phyloP scores from a whole-genome alignment of 2,113 vertebrate genomes.

The Candoia aspera region DNA sequence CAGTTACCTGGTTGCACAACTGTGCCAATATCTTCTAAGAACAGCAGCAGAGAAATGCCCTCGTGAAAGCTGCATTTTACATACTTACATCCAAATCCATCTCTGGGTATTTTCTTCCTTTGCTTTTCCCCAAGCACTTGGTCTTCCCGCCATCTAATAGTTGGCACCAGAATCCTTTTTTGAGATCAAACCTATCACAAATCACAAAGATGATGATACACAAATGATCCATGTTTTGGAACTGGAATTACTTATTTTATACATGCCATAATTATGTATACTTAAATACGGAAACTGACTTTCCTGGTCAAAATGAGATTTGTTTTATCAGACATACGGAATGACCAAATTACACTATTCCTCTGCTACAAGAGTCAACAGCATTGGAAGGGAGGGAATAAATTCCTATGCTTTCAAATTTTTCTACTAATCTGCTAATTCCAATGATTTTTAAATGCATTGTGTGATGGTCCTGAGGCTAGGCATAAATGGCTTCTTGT shows the following conservation, averaged over 20 bases:
- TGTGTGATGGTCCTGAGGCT: not conserved
- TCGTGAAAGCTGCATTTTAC: not conserved
- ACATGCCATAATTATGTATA: too few species aligned
- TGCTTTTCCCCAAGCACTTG: constrained; percentile 97
- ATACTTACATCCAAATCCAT: constrained; percentile 92
- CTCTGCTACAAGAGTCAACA: not conserved
- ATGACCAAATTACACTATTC: not conserved
- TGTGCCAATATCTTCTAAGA: not conserved
- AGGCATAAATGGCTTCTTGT: not conserved
- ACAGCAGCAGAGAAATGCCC: too few species aligned
- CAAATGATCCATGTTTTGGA: not conserved
- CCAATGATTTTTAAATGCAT: not conserved
- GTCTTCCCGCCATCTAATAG: constrained; percentile 94
- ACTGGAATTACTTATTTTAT: not conserved
- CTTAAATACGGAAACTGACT: not conserved
- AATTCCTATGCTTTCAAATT: not conserved
- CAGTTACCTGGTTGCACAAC: not conserved
- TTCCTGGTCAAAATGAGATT: not conserved
- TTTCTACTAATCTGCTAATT: not conserved
- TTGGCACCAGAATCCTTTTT: constrained; percentile 99
- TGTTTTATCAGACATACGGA: not conserved
- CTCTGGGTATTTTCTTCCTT: constrained; percentile 93
- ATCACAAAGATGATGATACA: not conserved
- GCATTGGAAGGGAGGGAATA: not conserved
- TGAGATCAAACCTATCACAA: constrained; percentile 86